Conservation (phyloP, 1,140 invertebrate species). For the Caenorhabditis latens region DNA sequence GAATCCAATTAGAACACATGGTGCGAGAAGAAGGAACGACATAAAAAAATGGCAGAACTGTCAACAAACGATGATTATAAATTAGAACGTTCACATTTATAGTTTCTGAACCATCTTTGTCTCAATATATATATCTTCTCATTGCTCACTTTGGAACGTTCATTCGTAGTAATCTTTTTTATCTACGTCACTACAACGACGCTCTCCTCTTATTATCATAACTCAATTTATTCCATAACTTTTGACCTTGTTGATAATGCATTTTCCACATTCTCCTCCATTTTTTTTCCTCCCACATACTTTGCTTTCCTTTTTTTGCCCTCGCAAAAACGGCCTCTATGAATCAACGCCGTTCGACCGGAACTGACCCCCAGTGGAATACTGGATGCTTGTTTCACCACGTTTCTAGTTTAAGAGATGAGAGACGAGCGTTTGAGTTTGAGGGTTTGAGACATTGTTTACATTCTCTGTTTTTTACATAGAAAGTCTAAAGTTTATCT, state of each 20-base stretch:
- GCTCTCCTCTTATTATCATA: conserved; percentile 20
- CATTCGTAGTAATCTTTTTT: background rate
- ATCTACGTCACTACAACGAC: background rate
- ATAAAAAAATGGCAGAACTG: conserved; percentile 1
- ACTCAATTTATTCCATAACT: conserved; percentile 27
- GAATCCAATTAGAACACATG: conserved; percentile 33
- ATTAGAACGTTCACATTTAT: background rate
- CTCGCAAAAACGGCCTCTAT: conserved; percentile 1
- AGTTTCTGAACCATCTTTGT: background rate
- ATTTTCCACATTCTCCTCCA: background rate
- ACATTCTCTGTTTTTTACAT: too few relatives aligned
- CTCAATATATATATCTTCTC: background rate
- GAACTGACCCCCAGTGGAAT: conserved; percentile 27
- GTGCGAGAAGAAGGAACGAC: background rate
- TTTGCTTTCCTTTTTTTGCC: conserved; percentile 1
- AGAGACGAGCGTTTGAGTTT: too few relatives aligned
- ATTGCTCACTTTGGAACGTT: background rate
- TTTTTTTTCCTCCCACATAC: background rate
- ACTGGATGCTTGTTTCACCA: background rate
- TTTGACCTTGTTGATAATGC: conserved; percentile 8
- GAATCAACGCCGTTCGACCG: conserved; percentile 33
- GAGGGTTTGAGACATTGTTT: background rate
- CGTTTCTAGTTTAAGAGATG: background rate
- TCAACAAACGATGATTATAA: background rate
- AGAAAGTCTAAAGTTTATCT: too few relatives aligned